Base-by-base conservation (phyloP, 2,797 vertebrate species). In the Rhodeus uyekii region DNA sequence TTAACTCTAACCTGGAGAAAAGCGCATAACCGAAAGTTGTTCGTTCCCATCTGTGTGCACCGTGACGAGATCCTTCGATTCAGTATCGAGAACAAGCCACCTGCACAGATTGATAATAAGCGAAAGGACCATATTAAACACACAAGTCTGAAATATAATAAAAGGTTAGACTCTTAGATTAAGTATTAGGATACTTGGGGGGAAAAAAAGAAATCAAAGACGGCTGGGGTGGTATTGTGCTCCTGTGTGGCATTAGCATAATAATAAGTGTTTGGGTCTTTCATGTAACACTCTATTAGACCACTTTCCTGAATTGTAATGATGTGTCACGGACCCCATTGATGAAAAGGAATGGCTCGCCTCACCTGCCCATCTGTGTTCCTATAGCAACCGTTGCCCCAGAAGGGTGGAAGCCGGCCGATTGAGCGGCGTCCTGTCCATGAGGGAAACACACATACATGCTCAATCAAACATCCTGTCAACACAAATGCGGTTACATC, bases 31-130 rank as follows among this genome's bases (percentile, higher is more conserved):
- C 0, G 98, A 99, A 85, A 99, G 95, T 93, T 99, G 98, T 74
- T 99, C 98, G 0, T 96, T 99, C 63, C 98, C 98, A 84, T 99
- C 98, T 58, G 98, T 99, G 94, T 99, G 98, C 78, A 99, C 95
- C 0, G 97, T 96, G 89, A 99, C 97, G 87, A 99, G 90, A 92
- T 98, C 98, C 90, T 98, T 98, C 9, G 97, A 96, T 88, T 99
- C 97, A 0, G 98, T 96, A 92, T 99, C 98, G 89, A 99, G 95
- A 64, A 99, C 98, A 91, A 98, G 95, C 98, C 98, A 99, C 96
- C 98, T 99, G 95, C 91, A 84, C 87, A 22, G 86, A 87, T 69
- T 79, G 5, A 73, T 32, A 42, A 80, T 34, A 48, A 60, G 13
- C 22, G 24, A 83, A 73, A 78, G 34, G 27, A 8, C 73, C 19